Evolutionary conservation across 2,888 invertebrate genomes (phyloP), one percentile per base, ranked within the genome.

Genomic region (Ecdyonurus torrentis): DNA sequence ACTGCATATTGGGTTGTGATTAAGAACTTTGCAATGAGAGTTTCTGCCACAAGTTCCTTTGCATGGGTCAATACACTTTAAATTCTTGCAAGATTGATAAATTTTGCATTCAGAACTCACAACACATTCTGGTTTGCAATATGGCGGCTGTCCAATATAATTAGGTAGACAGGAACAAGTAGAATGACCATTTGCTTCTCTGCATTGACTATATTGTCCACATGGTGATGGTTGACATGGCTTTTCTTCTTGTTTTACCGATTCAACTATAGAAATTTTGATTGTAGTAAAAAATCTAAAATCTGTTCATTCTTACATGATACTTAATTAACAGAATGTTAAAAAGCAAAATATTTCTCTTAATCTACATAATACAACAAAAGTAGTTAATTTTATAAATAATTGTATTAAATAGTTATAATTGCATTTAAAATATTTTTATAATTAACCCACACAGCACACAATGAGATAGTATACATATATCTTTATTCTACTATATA

Each of bases 1-100:
- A 60, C 83, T 80, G 72, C 91, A 89, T 74, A 84, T 84, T 0
- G 89, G 84, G 52, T 83, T 83, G 70, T 90, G 89, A 69, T 85
- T 87, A 52, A 86, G 82, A 1, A 87, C 87, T 25, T 83, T 78
- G 70, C 90, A 91, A 70, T 85, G 79, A 15, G 89, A 84, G 71
- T 83, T 81, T 0, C 75, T 70, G 2, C 86, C 88, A 71, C 89
- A 89, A 20, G 83, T 79, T 19, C 86, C 86, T 1, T 79, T 76
- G 72, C 89, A 89, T 20, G 89, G 89, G 72, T 89, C 85, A 64
- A 75, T 76, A 70, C 89, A 89, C 76, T 85, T 87, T 69, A 80
- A 82, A 70, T 84, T 84, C 52, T 86, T 82, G 70, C 87, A 87
- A 19, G 87, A 84, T 70, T 81, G 76, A 69, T 84, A 76, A 67